These are phyloP conservation scores for Ectemnius cavifrons DNA, from an alignment of 2,888 invertebrate species.

Conservation along the genomic window DNA sequence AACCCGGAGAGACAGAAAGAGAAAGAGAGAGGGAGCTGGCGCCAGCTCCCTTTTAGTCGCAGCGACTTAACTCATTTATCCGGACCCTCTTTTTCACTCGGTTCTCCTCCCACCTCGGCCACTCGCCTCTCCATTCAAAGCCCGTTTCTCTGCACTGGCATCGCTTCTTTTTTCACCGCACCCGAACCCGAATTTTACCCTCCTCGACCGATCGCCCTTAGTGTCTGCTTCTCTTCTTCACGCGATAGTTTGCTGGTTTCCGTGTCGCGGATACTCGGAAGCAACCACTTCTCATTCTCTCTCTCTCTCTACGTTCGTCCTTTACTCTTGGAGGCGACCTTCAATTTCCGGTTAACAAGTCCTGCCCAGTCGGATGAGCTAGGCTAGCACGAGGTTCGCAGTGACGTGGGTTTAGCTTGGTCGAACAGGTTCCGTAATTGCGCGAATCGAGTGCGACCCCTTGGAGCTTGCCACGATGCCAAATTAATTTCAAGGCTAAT, in stretches of 20 bases:
- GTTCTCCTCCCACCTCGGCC: background rate
- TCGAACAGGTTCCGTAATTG: conserved; percentile 54
- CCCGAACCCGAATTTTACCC: too few species aligned
- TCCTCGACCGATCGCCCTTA: too few species aligned
- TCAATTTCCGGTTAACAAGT: conserved; percentile 62
- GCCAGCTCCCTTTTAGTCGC: conserved; percentile 52
- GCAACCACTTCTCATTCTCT: background rate
- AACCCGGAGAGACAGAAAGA: background rate
- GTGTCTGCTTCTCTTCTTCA: too few species aligned
- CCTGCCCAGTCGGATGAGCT: conserved; percentile 36
- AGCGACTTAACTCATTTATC: conserved; percentile 62
- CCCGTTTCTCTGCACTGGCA: too few species aligned
- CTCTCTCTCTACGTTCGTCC: background rate
- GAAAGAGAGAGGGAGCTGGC: conserved; percentile 48
- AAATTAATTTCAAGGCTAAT: conserved; percentile 58
- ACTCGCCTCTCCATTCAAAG: too few species aligned
- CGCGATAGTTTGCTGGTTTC: too few species aligned
- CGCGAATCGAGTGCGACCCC: conserved; percentile 38
- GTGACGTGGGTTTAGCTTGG: conserved; percentile 34
- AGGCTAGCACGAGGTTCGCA: conserved; percentile 25
- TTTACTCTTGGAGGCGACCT: conserved; percentile 42
- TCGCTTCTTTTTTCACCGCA: too few species aligned
- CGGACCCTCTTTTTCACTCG: conserved; percentile 59
- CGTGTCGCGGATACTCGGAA: too few species aligned
- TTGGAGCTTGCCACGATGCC: conserved; percentile 34